A percentile compares a stretch with the other conserved stretches of the same genome.
Evolutionary conservation across 2,888 invertebrate species (phyloP).

Genomic region (Drosophila rubida): DNA sequence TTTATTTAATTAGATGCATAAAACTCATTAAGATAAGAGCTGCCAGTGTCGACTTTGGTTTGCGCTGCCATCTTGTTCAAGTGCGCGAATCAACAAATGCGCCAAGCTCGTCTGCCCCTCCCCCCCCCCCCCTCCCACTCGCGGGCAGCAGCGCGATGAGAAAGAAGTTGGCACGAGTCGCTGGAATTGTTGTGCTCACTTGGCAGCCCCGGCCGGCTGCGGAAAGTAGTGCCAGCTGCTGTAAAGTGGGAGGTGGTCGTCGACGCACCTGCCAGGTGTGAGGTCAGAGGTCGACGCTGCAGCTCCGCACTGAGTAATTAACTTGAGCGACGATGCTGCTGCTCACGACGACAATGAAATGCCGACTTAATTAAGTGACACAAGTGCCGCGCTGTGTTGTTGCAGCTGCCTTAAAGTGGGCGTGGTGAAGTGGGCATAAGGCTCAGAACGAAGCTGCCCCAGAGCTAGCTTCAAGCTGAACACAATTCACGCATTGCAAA

Average conservation of each 20-base stretch:
- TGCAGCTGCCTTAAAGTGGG: slow-evolving; percentile 12
- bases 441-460: slow-evolving; percentile 1
- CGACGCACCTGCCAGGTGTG: slow-evolving; percentile 19
- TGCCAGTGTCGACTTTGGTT: slow-evolving; percentile 31
- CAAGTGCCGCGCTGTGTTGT: slow-evolving; percentile 61
- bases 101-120: slow-evolving; percentile 62
- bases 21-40: slow-evolving; percentile 84
- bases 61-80: slow-evolving; percentile 60
- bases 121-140: not conserved
- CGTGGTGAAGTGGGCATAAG: not conserved
- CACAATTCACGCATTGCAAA: slow-evolving; percentile 38
- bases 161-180: slow-evolving; percentile 48
- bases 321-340: slow-evolving; percentile 67
- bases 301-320: slow-evolving; percentile 67
- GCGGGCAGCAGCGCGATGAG: not conserved
- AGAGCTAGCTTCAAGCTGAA: slow-evolving; percentile 26
- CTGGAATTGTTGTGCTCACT: slow-evolving; percentile 76
- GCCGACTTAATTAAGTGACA: slow-evolving; percentile 80
- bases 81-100: slow-evolving; percentile 80
- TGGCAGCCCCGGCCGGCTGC: slow-evolving; percentile 57
- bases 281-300: slow-evolving; percentile 2
- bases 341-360: slow-evolving; percentile 69
- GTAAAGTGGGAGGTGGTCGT: slow-evolving; percentile 32
- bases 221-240: slow-evolving; percentile 57
- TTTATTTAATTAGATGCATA: slow-evolving; percentile 84